A percentile compares a stretch with the other conserved stretches of the same genome.
Evolutionary conservation across 1,140 invertebrate species (phyloP).

Genomic region (Drosophila sturtevanti): DNA sequence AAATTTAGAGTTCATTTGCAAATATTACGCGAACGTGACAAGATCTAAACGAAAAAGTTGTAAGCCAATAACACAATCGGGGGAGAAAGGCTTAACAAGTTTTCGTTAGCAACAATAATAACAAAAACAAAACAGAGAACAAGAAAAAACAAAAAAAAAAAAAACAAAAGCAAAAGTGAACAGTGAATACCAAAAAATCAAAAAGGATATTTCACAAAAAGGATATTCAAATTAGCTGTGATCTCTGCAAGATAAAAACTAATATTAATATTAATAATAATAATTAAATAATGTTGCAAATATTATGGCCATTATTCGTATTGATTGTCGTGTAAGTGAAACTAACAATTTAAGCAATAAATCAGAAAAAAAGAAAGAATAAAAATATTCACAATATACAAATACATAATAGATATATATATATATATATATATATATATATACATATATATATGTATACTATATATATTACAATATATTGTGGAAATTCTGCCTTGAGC

Average conservation of each 20-base stretch:
- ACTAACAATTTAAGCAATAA: background rate
- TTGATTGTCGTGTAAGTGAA: constrained; percentile 63
- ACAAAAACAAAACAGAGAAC: constrained; percentile 4
- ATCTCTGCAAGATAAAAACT: background rate
- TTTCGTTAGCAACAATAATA: constrained; percentile 34
- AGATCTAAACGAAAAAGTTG: constrained; percentile 57
- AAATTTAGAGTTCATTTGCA: constrained; percentile 59
- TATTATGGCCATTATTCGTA: constrained; percentile 29
- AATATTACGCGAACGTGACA: constrained; percentile 58
- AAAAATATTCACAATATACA: no score
- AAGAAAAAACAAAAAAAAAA: background rate
- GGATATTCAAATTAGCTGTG: background rate
- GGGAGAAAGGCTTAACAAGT: constrained; percentile 26
- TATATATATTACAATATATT: background rate
- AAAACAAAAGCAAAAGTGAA: background rate
- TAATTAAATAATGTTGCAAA: constrained; percentile 40
- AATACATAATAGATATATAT: no score
- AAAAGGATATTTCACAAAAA: background rate
- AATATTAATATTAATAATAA: no score
- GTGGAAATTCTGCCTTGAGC: background rate
- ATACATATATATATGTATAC: no score
- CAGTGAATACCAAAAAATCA: background rate
- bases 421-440: no score
- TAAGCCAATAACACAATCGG: constrained; percentile 32
- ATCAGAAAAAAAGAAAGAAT: background rate